phyloP scores from a whole-genome alignment of 2,888 invertebrate genomes.

The Callinectes sapidus region DNA sequence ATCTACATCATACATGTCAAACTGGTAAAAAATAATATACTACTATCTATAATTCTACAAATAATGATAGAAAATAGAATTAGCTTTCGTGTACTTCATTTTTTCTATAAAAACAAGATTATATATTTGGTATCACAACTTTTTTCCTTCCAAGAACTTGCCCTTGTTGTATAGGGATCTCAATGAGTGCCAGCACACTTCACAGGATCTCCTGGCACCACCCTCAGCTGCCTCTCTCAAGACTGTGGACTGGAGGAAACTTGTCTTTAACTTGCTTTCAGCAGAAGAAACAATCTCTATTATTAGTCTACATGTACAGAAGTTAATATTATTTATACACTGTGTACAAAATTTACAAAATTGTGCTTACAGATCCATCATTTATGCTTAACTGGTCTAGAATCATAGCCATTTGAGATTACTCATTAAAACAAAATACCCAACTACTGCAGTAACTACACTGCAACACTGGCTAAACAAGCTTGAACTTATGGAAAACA shows the following conservation, averaged over 20 bases:
- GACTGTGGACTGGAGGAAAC: slow-evolving; percentile 66
- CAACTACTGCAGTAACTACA: slow-evolving; percentile 55
- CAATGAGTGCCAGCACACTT: slow-evolving; percentile 45
- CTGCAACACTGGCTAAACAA: slow-evolving; percentile 55
- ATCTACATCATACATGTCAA: slow-evolving; percentile 63
- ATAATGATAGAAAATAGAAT: slow-evolving; percentile 71
- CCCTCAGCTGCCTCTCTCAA: slow-evolving; percentile 66
- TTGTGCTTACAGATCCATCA: slow-evolving; percentile 67
- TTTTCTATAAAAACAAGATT: slow-evolving; percentile 62
- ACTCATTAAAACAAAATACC: slow-evolving; percentile 54
- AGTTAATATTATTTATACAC: slow-evolving; percentile 66
- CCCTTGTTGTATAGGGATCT: slow-evolving; percentile 41
- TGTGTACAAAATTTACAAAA: slow-evolving; percentile 71
- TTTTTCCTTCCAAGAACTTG: slow-evolving; percentile 55
- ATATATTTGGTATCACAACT: slow-evolving; percentile 71
- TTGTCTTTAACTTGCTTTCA: slow-evolving; percentile 70
- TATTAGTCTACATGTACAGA: slow-evolving; percentile 68
- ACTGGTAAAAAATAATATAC: slow-evolving; percentile 70
- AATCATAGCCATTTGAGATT: slow-evolving; percentile 64
- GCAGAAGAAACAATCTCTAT: slow-evolving; percentile 59
- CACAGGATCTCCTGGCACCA: slow-evolving; percentile 39
- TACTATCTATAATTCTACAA: slow-evolving; percentile 70
- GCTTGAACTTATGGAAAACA: slow-evolving; percentile 49
- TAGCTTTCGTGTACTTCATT: slow-evolving; percentile 59
- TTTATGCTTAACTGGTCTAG: slow-evolving; percentile 61